Conservation (phyloP, 2,113 vertebrate species). For the Ammodytes dubius region DNA sequence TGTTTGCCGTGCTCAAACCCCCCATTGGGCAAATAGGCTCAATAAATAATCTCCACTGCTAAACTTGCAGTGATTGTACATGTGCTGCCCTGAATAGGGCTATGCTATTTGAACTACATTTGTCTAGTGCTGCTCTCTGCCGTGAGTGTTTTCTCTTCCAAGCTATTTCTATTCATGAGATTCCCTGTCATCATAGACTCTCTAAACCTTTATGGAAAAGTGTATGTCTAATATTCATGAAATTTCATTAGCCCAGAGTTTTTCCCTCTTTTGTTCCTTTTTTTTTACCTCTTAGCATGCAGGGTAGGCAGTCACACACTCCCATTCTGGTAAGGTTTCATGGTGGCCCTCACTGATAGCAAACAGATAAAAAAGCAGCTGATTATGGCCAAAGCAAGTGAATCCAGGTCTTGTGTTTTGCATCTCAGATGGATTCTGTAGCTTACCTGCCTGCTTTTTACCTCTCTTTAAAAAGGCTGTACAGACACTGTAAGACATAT, state of each 20-base stretch:
- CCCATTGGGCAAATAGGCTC: constrained; percentile 30
- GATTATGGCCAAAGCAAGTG: constrained; percentile 35
- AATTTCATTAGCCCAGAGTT: constrained; percentile 51
- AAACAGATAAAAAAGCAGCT: constrained; percentile 20
- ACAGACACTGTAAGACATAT: background rate
- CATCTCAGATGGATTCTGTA: constrained; percentile 31
- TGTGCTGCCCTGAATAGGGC: constrained; percentile 17
- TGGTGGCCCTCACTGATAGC: constrained; percentile 24
- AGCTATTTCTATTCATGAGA: constrained; percentile 74
- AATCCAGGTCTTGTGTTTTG: constrained; percentile 4
- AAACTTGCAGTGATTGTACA: constrained; percentile 23
- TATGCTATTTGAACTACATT: constrained; percentile 23
- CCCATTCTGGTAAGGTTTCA: constrained; percentile 42
- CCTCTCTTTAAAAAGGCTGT: constrained; percentile 1
- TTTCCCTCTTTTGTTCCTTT: constrained; percentile 13
- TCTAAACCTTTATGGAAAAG: constrained; percentile 56
- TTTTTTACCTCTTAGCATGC: constrained; percentile 44
- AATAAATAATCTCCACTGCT: constrained; percentile 23
- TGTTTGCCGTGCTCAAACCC: constrained; percentile 22
- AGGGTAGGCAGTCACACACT: constrained; percentile 12
- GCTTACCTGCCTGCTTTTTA: constrained; percentile 8
- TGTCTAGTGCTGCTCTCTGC: background rate
- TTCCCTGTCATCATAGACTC: constrained; percentile 63
- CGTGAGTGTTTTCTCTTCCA: constrained; percentile 38
- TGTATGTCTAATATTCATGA: constrained; percentile 69